phyloP scores from a whole-genome alignment of 2,888 invertebrate genomes.

The Chrysolina haemoptera region DNA sequence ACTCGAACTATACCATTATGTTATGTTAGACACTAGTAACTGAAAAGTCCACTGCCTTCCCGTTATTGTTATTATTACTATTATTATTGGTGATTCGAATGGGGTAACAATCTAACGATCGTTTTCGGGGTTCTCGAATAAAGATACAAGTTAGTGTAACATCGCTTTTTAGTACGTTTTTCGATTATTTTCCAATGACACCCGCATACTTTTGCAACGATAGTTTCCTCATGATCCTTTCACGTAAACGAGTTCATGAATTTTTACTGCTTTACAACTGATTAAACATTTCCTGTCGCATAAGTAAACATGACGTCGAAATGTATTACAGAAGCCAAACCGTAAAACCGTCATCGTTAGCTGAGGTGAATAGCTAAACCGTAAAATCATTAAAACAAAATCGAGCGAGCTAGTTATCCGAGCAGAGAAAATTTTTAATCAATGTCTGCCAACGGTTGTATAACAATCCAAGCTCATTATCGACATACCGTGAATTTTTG shows the following conservation, averaged over 20 bases:
- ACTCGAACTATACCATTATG: too few species aligned
- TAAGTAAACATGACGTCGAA: constrained; percentile 6
- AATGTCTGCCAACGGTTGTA: background rate
- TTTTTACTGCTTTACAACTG: constrained; percentile 10
- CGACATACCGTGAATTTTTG: background rate
- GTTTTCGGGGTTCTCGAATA: too few species aligned
- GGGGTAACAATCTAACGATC: too few species aligned
- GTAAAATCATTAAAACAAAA: constrained; percentile 13
- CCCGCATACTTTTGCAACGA: background rate
- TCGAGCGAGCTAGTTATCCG: constrained; percentile 15
- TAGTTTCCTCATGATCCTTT: background rate
- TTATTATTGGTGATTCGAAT: too few species aligned
- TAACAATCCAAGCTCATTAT: background rate
- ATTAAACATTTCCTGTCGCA: constrained; percentile 14
- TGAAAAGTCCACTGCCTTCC: too few species aligned
- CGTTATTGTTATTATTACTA: too few species aligned
- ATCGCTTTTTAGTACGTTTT: background rate
- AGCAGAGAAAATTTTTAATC: constrained; percentile 3
- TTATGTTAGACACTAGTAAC: too few species aligned
- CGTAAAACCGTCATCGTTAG: constrained; percentile 8
- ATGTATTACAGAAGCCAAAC: constrained; percentile 11
- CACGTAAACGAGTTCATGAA: background rate
- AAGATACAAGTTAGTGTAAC: too few species aligned
- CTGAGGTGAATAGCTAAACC: constrained; percentile 17
- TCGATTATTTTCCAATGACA: background rate